Percentiles rank a stretch among this genome's conserved stretches.
These are phyloP conservation scores for Stictonetta naevosa DNA, from an alignment of 2,113 vertebrate genomes.

Conservation along the genomic window DNA sequence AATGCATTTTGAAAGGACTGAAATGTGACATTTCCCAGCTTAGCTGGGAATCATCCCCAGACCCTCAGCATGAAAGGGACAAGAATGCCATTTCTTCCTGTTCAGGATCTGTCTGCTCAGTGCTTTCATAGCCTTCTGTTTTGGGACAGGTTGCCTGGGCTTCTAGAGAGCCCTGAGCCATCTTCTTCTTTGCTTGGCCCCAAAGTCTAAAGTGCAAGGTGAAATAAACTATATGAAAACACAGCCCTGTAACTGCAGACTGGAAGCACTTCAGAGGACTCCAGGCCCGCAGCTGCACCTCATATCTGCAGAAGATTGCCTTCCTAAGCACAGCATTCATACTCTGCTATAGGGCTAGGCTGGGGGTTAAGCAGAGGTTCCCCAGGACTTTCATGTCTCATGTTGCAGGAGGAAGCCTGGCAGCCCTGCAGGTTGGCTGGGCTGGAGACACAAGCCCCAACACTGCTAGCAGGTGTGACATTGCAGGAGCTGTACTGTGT, in stretches of 20 bases:
- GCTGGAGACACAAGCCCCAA: background rate
- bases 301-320: accelerated
- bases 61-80: background rate
- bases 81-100: background rate
- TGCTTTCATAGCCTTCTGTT: background rate
- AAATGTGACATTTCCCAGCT: background rate
- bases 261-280: background rate
- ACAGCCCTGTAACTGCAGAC: background rate
- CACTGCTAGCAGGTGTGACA: background rate
- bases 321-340: background rate
- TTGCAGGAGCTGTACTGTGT: background rate
- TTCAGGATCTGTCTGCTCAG: background rate
- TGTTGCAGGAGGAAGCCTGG: background rate
- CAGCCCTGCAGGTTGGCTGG: background rate
- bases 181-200: background rate
- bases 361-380: background rate
- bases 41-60: background rate
- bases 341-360: background rate
- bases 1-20: background rate
- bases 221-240: background rate
- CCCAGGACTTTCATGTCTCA: background rate
- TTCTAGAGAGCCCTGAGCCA: background rate
- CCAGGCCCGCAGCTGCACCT: background rate
- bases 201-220: background rate
- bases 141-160: background rate